Percentiles rank a stretch among this genome's conserved stretches.
These are phyloP conservation scores for Myrmophylax atrothorax DNA, from an alignment of 2,113 vertebrate genomes.

Conservation along the genomic window DNA sequence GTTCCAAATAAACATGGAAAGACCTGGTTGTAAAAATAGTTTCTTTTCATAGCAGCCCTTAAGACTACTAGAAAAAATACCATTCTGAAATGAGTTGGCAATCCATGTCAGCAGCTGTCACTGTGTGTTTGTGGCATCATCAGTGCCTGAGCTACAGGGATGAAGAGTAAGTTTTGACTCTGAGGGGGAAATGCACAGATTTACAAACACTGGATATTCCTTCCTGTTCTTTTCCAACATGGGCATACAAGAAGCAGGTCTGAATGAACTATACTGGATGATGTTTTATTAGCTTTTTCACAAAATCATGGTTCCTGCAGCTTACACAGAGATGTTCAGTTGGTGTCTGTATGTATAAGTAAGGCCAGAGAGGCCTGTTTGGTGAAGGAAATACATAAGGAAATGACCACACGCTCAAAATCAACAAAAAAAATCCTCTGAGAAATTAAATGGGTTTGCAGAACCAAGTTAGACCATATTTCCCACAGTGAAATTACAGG, in stretches of 20 bases:
- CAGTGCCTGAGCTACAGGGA: not conserved
- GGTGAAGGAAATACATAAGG: not conserved
- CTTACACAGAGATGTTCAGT: not conserved
- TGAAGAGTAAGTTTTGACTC: not conserved
- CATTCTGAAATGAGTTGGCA: not conserved
- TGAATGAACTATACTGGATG: not conserved
- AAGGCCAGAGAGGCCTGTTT: not conserved
- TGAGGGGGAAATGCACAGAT: not conserved
- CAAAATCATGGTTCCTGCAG: not conserved
- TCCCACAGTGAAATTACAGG: not conserved
- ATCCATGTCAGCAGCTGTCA: not conserved
- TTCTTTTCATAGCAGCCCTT: not conserved
- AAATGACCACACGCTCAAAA: not conserved
- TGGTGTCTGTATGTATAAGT: not conserved
- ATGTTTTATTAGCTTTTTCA: not conserved
- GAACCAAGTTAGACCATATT: not conserved
- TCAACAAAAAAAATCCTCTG: not conserved
- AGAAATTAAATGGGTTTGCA: not conserved
- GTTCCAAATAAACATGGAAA: not conserved
- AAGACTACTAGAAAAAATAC: not conserved
- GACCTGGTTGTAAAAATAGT: not conserved
- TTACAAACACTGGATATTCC: not conserved
- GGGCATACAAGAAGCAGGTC: not conserved
- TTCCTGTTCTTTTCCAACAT: not conserved
- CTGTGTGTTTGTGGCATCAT: accelerated